Evolutionary conservation across 35 echinoderm and acorn worm genomes (phyloP).

Genomic region (Acanthaster planci): DNA sequence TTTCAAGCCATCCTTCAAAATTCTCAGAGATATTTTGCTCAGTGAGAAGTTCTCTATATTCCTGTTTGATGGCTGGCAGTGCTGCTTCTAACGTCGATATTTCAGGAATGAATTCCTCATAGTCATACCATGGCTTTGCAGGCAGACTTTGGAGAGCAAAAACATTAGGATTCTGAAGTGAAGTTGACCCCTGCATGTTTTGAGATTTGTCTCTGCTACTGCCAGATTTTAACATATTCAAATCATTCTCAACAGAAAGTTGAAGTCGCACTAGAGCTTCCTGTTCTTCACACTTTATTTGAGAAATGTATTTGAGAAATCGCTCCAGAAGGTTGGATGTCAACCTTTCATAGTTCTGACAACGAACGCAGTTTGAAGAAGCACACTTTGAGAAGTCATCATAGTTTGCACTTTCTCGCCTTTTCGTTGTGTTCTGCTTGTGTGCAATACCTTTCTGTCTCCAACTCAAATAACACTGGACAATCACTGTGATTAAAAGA

Average conservation of each 20-base stretch:
- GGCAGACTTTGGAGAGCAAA: slow-evolving; percentile 2
- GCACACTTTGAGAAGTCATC: slow-evolving; percentile 28
- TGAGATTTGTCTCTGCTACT: not conserved
- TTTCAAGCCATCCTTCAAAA: slow-evolving; percentile 42
- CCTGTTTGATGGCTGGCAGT: not conserved
- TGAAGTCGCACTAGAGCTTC: not conserved
- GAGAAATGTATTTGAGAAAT: not conserved
- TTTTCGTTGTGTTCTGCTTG: not conserved
- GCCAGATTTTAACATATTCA: not conserved
- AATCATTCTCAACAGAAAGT: not conserved
- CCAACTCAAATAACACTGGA: not conserved
- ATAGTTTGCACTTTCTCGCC: not conserved
- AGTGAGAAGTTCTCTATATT: slow-evolving; percentile 38
- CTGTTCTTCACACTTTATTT: not conserved
- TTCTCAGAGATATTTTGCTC: slow-evolving; percentile 26
- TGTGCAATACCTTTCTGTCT: not conserved
- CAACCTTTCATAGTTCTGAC: slow-evolving; percentile 37
- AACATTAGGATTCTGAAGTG: slow-evolving; percentile 43
- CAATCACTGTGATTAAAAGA: not conserved
- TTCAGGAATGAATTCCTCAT: not conserved
- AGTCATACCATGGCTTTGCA: slow-evolving; percentile 22
- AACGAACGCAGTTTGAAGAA: slow-evolving; percentile 52
- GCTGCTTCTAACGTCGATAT: not conserved
- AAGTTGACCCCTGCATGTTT: not conserved
- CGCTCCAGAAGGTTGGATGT: not conserved